Evolutionary conservation across 2,888 invertebrate genomes (phyloP), one percentile per base, ranked within the genome.

Genomic region (Crepidodera aurea): DNA sequence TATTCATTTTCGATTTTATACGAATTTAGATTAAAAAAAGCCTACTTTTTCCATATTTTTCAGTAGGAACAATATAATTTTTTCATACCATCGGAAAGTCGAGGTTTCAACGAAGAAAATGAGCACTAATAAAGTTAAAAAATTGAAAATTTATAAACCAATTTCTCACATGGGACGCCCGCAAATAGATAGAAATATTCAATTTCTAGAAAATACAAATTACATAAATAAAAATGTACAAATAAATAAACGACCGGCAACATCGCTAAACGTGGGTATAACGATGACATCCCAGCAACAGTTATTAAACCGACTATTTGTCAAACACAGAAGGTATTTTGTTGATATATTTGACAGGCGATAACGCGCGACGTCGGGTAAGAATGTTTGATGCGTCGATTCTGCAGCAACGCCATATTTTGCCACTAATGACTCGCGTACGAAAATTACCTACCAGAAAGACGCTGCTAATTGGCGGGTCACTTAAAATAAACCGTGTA

Each of bases 341-440:
- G 76, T 71, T 75, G 73, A 76, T 73, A 72, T 73, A 74, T 75
- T 74, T 76, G 76, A 75, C 76, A 76, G 69, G 75, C 72, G 75
- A 76, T 76, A 76, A 76, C 71, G 62, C 70, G 62, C 70, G 71
- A 69, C 63, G 48, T 48, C 48, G 48, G 16, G 42, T 19, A n/a
- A 15, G 42, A 42, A 16, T 16, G 19, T 42, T 16, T 8, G 42
- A 15, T 16, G 39, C 39, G 39, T 15, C 39, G 39, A 7, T 39
- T 39, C 53, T n/a, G 66, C 67, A 71, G 71, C 72, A 55, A 29
- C 44, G 64, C 65, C 69, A 71, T 73, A 72, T 73, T 76, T 75
- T 70, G 73, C 69, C 68, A 73, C 74, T 76, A 76, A 76, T 75
- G 74, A 76, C 73, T 69, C 66, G 67, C 70, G 71, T 69, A 69